Evolutionary conservation across 2,888 invertebrate species (phyloP), one percentile per base, ranked within the genome.

Genomic region (Ryuthela nishihirai): DNA sequence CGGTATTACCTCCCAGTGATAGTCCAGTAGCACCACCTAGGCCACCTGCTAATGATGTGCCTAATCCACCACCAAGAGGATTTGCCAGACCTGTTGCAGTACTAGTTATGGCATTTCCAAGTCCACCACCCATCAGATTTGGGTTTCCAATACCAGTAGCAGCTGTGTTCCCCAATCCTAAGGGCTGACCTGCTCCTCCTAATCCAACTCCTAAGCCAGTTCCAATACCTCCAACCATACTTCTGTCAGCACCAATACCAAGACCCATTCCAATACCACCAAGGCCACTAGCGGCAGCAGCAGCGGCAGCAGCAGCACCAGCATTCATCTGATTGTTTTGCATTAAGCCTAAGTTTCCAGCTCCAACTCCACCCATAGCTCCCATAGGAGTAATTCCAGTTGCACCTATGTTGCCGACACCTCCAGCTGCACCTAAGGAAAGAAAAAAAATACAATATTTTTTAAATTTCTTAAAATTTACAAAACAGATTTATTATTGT

Each of bases 191-290:
- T 17, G 47, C 43, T n/a, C 49, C 49, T 10, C 55, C 56, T 17
- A 34, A 15, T 6, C 60, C 60, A 15, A 60, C 46, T 34, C 52
- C 47, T n/a, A 59, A 24, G 17, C 40, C 45, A 17, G 36, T 36
- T 4, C 52, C 52, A 18, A 53, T 45, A 18, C 49, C 49, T 10
- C 55, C 56, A 12, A 53, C 56, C n/a, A n/a, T n/a, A n/a, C n/a
- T n/a, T n/a, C n/a, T n/a, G n/a, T 64, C 58, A 17, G 48, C 47
- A n/a, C 53, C 53, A 12, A 36, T 39, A 12, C 50, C 50, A 7
- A 54, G 38, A 7, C 59, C 47, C 54, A 59, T 53, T n/a, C 54
- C 53, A 39, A 59, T 53, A 23, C 53, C 54, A 36, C 47, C 50
- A 9, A 60, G 49, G 4, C 54, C 54, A 17, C 54, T 44, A 21